Percentiles rank a stretch among this genome's conserved stretches.
Conservation (phyloP, 2,888 invertebrate species). For the Anaspis maculata region DNA sequence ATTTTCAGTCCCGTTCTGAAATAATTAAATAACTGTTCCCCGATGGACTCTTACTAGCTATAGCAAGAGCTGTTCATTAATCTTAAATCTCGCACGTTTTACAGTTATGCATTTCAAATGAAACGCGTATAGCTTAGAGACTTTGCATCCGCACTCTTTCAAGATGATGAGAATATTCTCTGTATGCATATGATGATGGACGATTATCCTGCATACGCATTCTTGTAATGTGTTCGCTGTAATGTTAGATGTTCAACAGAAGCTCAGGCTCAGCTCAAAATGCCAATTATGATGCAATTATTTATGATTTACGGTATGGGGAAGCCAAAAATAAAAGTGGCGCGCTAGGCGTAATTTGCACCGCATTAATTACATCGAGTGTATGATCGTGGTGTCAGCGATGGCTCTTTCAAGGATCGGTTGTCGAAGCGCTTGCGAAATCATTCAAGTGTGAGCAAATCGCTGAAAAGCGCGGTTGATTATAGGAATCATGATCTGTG, state of each 20-base stretch:
- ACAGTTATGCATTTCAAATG: constrained; percentile 4
- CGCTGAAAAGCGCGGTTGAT: too few relatives aligned
- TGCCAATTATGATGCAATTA: constrained; percentile 15
- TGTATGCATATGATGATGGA: neutral
- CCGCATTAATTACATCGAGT: too few relatives aligned
- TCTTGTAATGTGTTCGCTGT: constrained; percentile 3
- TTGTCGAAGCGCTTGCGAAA: too few relatives aligned
- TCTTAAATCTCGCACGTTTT: too few relatives aligned
- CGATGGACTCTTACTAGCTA: constrained; percentile 6
- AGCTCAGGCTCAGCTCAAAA: constrained; percentile 12
- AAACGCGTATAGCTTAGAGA: neutral
- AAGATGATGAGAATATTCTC: constrained; percentile 3
- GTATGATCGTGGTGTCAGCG: too few relatives aligned
- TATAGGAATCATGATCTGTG: too few relatives aligned
- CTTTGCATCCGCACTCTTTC: neutral
- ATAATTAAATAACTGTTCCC: constrained; percentile 14
- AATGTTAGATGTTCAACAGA: constrained; percentile 13
- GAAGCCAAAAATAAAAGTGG: constrained; percentile 1
- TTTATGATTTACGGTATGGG: constrained; percentile 10
- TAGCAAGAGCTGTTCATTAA: constrained; percentile 13
- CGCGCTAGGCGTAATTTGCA: too few relatives aligned
- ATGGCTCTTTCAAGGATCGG: too few relatives aligned
- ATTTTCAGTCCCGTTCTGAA: constrained; percentile 7
- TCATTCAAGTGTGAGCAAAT: too few relatives aligned
- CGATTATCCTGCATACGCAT: constrained; percentile 4